Evolutionary conservation across 2,113 vertebrate genomes (phyloP).

Genomic region (Cercopithecus mona): DNA sequence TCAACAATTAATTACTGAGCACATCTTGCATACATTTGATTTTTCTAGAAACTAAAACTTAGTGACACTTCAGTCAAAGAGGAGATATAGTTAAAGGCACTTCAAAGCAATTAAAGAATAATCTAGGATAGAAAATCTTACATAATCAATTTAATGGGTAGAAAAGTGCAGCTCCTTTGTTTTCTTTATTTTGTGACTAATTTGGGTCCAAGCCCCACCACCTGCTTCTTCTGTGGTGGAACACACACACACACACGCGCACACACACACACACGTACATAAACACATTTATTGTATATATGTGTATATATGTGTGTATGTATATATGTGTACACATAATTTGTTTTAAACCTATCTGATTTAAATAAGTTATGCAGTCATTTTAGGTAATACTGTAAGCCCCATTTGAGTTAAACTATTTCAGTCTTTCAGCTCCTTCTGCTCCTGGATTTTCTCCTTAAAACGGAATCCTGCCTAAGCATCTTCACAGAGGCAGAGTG

Average conservation of each 20-base stretch:
- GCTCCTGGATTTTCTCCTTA: not conserved
- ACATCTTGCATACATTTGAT: not conserved
- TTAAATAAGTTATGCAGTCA: not conserved
- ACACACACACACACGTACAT: not conserved
- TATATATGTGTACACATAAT: not conserved
- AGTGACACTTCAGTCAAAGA: not conserved
- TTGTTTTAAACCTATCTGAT: not conserved
- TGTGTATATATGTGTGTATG: not conserved
- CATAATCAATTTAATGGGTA: not conserved
- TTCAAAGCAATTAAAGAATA: not conserved
- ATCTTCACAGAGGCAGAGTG: not conserved
- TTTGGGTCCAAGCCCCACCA: not conserved
- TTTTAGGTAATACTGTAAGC: not conserved
- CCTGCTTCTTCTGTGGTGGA: not conserved
- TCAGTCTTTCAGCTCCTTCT: not conserved
- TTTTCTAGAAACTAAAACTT: constrained; percentile 28
- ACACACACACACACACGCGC: not conserved
- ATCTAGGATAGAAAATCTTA: constrained; percentile 5
- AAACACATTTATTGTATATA: not conserved
- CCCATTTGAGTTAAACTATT: constrained; percentile 3
- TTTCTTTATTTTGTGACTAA: constrained; percentile 35
- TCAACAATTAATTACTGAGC: not conserved
- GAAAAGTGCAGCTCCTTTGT: not conserved
- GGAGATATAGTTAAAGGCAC: not conserved
- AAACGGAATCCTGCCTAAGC: not conserved